These are phyloP conservation scores for Schrankia costaestrigalis DNA, from an alignment of 2,888 invertebrate species.

Conservation along the genomic window DNA sequence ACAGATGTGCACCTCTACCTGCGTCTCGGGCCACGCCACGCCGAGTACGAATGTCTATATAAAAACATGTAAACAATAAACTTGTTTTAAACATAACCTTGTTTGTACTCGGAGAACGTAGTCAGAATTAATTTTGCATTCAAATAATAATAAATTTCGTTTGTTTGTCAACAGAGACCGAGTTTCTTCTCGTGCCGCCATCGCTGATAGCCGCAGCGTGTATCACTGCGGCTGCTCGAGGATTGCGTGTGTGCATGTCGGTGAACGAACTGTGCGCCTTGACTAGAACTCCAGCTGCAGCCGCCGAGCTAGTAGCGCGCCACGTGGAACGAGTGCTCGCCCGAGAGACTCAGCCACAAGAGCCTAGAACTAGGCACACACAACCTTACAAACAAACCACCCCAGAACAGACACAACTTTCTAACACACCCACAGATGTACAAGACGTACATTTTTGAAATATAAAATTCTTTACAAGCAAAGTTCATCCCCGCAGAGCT, in stretches of 20 bases:
- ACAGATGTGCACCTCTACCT: constrained; percentile 73
- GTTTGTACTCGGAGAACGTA: too few species aligned
- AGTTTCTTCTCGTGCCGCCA: constrained; percentile 85
- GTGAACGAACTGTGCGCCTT: constrained; percentile 67
- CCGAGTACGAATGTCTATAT: constrained; percentile 27
- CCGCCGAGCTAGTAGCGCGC: constrained; percentile 77
- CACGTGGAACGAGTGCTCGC: constrained; percentile 82
- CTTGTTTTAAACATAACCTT: constrained; percentile 24
- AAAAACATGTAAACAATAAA: constrained; percentile 47
- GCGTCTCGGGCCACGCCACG: constrained; percentile 38
- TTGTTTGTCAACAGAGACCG: constrained; percentile 82
- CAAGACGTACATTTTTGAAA: constrained; percentile 81
- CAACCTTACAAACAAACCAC: constrained; percentile 55
- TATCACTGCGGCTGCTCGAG: constrained; percentile 84
- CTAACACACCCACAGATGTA: constrained; percentile 84
- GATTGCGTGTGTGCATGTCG: constrained; percentile 74
- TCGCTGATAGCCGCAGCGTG: constrained; percentile 86
- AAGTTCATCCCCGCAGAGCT: constrained; percentile 5
- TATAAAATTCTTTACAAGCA: not conserved
- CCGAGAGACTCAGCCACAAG: constrained; percentile 76
- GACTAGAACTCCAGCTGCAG: constrained; percentile 71
- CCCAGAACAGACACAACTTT: constrained; percentile 62
- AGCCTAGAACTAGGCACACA: constrained; percentile 52
- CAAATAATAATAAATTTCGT: constrained; percentile 6
- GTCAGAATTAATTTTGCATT: constrained; percentile 4